Evolutionary conservation across 2,797 vertebrate genomes (phyloP).

Genomic region (Parotocinclus haroldoi): DNA sequence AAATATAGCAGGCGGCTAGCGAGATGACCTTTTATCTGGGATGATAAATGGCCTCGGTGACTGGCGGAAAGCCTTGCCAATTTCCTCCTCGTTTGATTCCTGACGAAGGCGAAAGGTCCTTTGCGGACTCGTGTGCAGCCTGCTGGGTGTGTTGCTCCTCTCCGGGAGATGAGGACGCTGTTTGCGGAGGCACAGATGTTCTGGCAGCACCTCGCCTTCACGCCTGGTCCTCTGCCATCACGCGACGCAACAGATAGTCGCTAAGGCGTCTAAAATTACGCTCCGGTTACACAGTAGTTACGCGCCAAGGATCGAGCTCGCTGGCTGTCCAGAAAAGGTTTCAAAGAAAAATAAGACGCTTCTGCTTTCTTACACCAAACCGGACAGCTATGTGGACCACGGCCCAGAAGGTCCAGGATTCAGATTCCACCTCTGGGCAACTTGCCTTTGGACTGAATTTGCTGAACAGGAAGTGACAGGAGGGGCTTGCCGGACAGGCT

Average conservation of each 20-base stretch:
- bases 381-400: too few species aligned
- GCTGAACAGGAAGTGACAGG: constrained; percentile 25
- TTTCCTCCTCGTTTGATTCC: constrained; percentile 64
- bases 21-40: constrained; percentile 62
- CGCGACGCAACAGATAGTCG: too few species aligned
- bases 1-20: constrained; percentile 57
- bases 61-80: constrained; percentile 63
- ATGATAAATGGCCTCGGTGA: constrained; percentile 61
- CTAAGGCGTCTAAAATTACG: too few species aligned
- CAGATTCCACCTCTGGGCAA: too few species aligned
- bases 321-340: too few species aligned
- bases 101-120: constrained; percentile 50
- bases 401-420: too few species aligned
- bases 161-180: constrained; percentile 43
- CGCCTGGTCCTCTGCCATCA: too few species aligned
- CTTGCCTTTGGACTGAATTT: constrained; percentile 11
- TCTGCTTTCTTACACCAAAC: too few species aligned
- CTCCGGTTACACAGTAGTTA: too few species aligned
- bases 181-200: constrained; percentile 39
- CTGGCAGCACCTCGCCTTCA: constrained; percentile 6
- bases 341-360: too few species aligned
- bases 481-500: constrained; percentile 9
- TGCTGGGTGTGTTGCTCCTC: constrained; percentile 51
- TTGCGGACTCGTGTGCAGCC: constrained; percentile 52
- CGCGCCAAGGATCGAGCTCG: too few species aligned